Evolutionary conservation across 2,888 invertebrate species (phyloP), one percentile per base, ranked within the genome.

Genomic region (Malthinus flaveolus): DNA sequence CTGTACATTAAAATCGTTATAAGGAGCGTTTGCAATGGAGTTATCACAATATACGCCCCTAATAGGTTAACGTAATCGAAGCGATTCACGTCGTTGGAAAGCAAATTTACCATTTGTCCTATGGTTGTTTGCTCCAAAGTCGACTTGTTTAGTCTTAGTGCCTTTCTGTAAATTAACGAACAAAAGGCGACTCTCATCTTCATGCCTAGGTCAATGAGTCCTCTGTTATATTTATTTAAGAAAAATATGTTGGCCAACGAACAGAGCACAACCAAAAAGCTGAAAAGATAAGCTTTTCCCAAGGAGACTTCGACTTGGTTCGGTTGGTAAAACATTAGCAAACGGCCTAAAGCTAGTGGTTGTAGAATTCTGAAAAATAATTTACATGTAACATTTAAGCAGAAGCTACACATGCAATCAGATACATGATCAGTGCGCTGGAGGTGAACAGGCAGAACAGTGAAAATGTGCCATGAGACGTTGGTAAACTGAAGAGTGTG

Each of bases 21-120:
- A 15, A 91, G 82, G 0, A 86, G 68, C 11, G 90, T 87, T 76
- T 93, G 89, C 1, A 93, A 74, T 0, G 94, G 93, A 0, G 91
- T 90, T 10, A 92, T 81, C 82, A 92, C 87, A 4, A 95, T 76
- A 72, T 91, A 93, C 74, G 93, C 89, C n/a, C 93, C 74, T 73
- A 93, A 91, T 52, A 91, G 80, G 32, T 88, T 83, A 7, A 88
- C 87, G 79, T 89, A 84, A 77, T 95, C 95, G 77, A 95, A 93
- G 56, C 93, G 80, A 66, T 88, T 90, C 0, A 94, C 93, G 77
- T 96, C 95, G 55, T 93, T 95, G 0, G 94, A 93, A 61, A 95
- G 62, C 35, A 77, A 64, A 64, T 77, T 78, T 42, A 77, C 73
- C 67, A 77, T 73, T 66, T 77, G 75, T 75, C 80, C 96, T 68